Percentiles rank a stretch among this genome's conserved stretches.
phyloP scores from a whole-genome alignment of 2,797 vertebrate genomes.

The Pseudochaenichthys georgianus region DNA sequence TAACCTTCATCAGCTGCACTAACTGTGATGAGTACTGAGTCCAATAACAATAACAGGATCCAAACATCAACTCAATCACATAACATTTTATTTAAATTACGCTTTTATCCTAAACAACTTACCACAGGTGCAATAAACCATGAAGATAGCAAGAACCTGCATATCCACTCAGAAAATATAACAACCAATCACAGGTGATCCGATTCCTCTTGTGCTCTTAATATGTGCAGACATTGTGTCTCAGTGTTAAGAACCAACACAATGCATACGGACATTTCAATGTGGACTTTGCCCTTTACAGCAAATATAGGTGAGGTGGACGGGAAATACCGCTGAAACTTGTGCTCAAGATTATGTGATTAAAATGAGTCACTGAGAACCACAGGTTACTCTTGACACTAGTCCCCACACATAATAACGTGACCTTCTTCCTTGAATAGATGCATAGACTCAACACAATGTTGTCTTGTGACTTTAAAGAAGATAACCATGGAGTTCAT shows the following conservation, averaged over 20 bases:
- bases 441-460: constrained; percentile 10
- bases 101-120: no score
- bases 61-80: constrained; percentile 16
- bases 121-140: no score
- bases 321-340: constrained; percentile 12
- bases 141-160: no score
- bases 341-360: constrained; percentile 19
- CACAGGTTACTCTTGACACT: no score
- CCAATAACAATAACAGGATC: background rate
- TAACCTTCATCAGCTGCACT: background rate
- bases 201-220: background rate
- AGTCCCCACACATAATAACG: constrained; percentile 6
- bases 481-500: background rate
- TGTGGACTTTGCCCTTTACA: constrained; percentile 25
- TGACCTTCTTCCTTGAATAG: background rate
- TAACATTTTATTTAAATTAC: no score
- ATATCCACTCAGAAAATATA: constrained; percentile 18
- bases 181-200: background rate
- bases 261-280: constrained; percentile 3
- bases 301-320: constrained; percentile 35
- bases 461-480: background rate
- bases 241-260: constrained; percentile 4
- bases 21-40: background rate
- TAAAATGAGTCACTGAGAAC: background rate
- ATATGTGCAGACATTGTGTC: background rate